Percentiles rank a stretch among this genome's conserved stretches.
These are phyloP conservation scores for Calameuta pallipes DNA, from an alignment of 2,888 invertebrate species.

Conservation along the genomic window DNA sequence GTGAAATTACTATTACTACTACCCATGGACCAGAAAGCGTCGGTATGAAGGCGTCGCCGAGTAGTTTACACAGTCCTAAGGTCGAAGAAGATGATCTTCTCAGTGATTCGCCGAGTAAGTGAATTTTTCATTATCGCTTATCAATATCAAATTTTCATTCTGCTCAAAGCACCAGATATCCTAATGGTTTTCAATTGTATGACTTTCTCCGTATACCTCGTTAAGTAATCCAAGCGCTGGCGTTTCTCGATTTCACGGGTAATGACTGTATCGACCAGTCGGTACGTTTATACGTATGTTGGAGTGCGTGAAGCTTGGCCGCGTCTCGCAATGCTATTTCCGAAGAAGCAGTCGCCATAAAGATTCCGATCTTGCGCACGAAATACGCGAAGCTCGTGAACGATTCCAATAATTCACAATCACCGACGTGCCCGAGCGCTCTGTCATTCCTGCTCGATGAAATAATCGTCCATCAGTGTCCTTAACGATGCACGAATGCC, in stretches of 20 bases:
- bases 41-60: constrained; percentile 60
- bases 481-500: constrained; percentile 40
- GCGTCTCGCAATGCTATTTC: background rate
- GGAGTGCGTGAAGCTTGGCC: background rate
- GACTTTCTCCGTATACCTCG: background rate
- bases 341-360: background rate
- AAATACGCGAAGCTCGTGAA: constrained; percentile 1
- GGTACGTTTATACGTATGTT: background rate
- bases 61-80: constrained; percentile 63
- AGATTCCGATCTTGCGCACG: background rate
- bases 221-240: background rate
- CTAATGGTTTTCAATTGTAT: background rate
- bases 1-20: constrained; percentile 86
- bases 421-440: constrained; percentile 32
- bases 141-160: background rate
- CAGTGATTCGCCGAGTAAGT: constrained; percentile 87
- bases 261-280: background rate
- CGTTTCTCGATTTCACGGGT: background rate
- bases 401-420: constrained; percentile 43
- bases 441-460: constrained; percentile 32
- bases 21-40: constrained; percentile 72
- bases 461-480: constrained; percentile 34
- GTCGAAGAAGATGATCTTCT: constrained; percentile 73
- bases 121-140: background rate
- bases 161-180: background rate